phyloP scores from a whole-genome alignment of 2,888 invertebrate genomes.

The Erebia epiphron region DNA sequence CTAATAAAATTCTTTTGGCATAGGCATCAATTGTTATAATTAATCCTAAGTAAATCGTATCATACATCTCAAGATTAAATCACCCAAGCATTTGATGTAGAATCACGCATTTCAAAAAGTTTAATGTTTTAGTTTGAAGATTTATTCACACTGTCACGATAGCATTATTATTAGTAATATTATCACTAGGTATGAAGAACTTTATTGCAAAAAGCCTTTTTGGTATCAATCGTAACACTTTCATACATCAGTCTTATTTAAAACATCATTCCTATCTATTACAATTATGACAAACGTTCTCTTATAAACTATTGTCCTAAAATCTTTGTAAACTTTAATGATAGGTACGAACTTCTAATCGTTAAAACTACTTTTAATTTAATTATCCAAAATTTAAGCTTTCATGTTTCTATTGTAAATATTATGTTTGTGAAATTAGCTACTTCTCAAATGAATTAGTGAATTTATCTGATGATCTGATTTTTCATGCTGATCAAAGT shows the following conservation, averaged over 20 bases:
- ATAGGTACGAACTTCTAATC: not conserved
- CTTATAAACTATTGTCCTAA: not conserved
- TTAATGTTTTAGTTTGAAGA: not conserved
- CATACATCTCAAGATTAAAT: too few relatives aligned
- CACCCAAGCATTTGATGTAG: too few relatives aligned
- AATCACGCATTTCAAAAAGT: not conserved
- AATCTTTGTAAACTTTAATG: not conserved
- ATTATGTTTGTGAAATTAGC: not conserved
- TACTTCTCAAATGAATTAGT: too few relatives aligned
- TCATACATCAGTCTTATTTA: conserved; percentile 21
- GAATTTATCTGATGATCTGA: too few relatives aligned
- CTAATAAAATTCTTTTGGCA: too few relatives aligned
- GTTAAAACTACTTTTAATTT: not conserved
- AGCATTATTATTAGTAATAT: not conserved
- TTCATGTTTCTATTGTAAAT: not conserved
- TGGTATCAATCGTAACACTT: conserved; percentile 1
- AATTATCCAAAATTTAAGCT: not conserved
- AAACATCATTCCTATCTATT: conserved; percentile 5
- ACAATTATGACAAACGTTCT: not conserved
- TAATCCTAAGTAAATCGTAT: too few relatives aligned
- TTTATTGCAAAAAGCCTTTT: not conserved
- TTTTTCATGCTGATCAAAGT: too few relatives aligned
- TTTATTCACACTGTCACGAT: not conserved
- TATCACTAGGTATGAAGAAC: not conserved
- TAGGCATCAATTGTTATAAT: too few relatives aligned